Evolutionary conservation across 2,797 vertebrate species (phyloP), one percentile per base, ranked within the genome.

Genomic region (Lepidocolaptes lacrymiger): DNA sequence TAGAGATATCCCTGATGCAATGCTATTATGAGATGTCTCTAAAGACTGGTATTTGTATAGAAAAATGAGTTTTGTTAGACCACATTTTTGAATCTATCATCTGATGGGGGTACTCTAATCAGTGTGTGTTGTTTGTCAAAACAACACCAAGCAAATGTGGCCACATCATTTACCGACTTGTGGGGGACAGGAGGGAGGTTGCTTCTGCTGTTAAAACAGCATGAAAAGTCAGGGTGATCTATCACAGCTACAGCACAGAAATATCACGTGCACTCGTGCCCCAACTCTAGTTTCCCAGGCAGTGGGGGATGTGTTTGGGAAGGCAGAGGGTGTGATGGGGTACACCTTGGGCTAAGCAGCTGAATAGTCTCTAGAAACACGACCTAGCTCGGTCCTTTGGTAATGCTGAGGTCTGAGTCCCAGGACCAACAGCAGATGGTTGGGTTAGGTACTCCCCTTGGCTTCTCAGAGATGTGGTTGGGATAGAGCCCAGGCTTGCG

Each of bases 51-150:
- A 81, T 91, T 93, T 90, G 39, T 87, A n/a, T 1, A 66, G 68
- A 93, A 93, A 94, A 95, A 92, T 68, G 39, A 44, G 52, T 46
- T 96, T 91, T 72, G 61, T 85, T 72, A 62, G 64, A n/a, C 32
- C 44, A 22, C 6, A 8, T 21, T 52, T 55, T 55, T 1, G 8
- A 76, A 76, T 94, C 74, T 41, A 5, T 84, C 88, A 63, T 94
- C 66, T 90, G 61, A 79, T 58, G 71, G n/a, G 49, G 52, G 7
- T 54, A 14, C 61, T 64, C 15, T 28, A 68, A 64, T 69, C 88
- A 55, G 36, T 0, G 0, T 16, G 28, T 22, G 52, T 32, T 89
- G 44, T 75, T 94, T 91, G 66, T 91, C 90, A 90, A 82, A 95
- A 89, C 76, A 93, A 2, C 61, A 54, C 54, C 48, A 26, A 86